Evolutionary conservation across 2,797 vertebrate species (phyloP).

Genomic region (Siniperca scherzeri): DNA sequence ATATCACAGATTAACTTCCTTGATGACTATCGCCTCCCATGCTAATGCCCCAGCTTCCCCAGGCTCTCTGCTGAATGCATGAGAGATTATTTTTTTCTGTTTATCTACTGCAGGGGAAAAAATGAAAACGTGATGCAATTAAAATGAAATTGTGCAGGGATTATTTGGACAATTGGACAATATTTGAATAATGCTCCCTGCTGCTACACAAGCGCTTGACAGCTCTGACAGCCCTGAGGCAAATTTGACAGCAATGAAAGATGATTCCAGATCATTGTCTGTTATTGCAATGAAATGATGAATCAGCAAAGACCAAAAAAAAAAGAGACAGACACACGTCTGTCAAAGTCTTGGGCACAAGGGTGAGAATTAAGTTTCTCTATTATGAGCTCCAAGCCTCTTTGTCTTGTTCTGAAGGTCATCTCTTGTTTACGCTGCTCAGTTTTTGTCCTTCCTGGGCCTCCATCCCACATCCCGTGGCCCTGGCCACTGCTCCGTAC

Average conservation of each 20-base stretch:
- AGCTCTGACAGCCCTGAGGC: slow-evolving; percentile 24
- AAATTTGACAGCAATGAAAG: slow-evolving; percentile 61
- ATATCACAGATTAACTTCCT: slow-evolving; percentile 71
- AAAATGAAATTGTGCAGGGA: slow-evolving; percentile 46
- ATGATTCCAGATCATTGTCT: slow-evolving; percentile 67
- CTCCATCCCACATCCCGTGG: slow-evolving; percentile 66
- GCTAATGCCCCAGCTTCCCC: slow-evolving; percentile 54
- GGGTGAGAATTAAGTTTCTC: slow-evolving; percentile 74
- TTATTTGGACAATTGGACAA: slow-evolving; percentile 23
- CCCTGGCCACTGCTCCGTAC: slow-evolving; percentile 68
- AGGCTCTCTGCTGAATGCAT: slow-evolving; percentile 17
- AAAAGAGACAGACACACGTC: slow-evolving; percentile 42
- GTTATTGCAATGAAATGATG: slow-evolving; percentile 53
- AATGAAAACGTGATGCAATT: slow-evolving; percentile 53
- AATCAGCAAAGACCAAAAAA: slow-evolving; percentile 59
- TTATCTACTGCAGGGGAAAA: slow-evolving; percentile 14
- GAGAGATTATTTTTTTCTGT: slow-evolving; percentile 29
- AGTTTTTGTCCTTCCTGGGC: slow-evolving; percentile 76
- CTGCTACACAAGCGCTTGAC: slow-evolving; percentile 8
- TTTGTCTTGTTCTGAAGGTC: slow-evolving; percentile 81
- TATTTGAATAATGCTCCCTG: slow-evolving; percentile 43
- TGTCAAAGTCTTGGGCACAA: slow-evolving; percentile 55
- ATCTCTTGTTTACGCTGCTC: slow-evolving; percentile 62
- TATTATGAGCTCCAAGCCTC: slow-evolving; percentile 72
- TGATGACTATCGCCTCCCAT: slow-evolving; percentile 65